Evolutionary conservation across 2,888 invertebrate species (phyloP), one percentile per base, ranked within the genome.

Genomic region (Brachyptera risi): DNA sequence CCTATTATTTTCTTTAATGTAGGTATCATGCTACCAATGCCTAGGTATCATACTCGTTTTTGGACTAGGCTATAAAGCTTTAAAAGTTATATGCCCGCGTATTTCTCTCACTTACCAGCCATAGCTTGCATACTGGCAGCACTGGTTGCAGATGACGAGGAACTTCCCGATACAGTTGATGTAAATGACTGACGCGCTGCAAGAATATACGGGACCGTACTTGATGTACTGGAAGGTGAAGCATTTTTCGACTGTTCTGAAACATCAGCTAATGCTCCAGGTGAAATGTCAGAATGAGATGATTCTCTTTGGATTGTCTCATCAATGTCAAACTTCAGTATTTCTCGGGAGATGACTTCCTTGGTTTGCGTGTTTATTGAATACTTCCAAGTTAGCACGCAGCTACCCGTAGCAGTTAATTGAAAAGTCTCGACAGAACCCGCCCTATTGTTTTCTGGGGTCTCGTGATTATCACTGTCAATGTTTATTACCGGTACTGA

Each of bases 251-350:
- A 54, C 21, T 54, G 50, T 4, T 26, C 50, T 1, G 50, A 51
- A 13, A 51, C 54, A 17, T 54, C 54, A 1, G 54, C 54, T n/a
- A 54, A 19, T n/a, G 11, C 35, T n/a, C 54, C 54, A 7, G 31
- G 31, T 15, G 54, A 54, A 3, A 54, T 21, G 23, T 54, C 54
- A 9, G 31, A 9, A 11, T 11, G 7, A 11, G 31, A 11, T 31
- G n/a, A 40, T 7, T 31, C 7, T 5, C 35, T 31, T 31, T 7
- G 5, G 35, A 11, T 31, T 31, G 35, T 31, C 35, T 19, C 42
- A 9, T 15, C 19, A 1, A 42, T n/a, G 42, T 7, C 7, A 9
- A 7, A 42, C 13, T 42, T n/a, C 3, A 42, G 19, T 5, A 42
- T 7, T 21, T 42, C 42, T 1, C 42, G n/a, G 1, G 13, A 7